phyloP scores from a whole-genome alignment of 35 echinoderm and acorn worm genomes.

The Anneissia japonica region DNA sequence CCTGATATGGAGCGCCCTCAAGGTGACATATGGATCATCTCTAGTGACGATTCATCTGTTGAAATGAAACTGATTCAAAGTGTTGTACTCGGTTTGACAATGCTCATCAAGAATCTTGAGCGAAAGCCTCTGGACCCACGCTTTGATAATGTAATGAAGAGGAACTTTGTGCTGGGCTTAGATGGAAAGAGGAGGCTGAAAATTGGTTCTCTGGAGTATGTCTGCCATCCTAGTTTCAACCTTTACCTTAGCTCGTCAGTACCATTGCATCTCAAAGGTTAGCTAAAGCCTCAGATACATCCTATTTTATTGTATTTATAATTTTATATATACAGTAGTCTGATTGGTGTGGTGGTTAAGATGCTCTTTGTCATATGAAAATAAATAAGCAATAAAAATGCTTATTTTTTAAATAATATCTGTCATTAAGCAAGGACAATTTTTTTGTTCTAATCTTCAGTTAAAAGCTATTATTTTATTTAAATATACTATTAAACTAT shows the following conservation, averaged over 20 bases:
- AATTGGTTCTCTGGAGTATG: constrained; percentile 68
- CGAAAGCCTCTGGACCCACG: constrained; percentile 31
- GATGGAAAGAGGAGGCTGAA: constrained; percentile 49
- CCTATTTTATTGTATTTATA: no score
- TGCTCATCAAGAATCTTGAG: constrained; percentile 81
- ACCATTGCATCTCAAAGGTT: constrained; percentile 70
- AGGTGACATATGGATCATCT: constrained; percentile 53
- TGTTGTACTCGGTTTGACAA: constrained; percentile 52
- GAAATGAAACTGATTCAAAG: constrained; percentile 61
- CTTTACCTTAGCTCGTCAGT: constrained; percentile 74
- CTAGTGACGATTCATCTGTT: constrained; percentile 64
- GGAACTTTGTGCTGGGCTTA: constrained; percentile 54
- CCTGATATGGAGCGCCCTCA: constrained; percentile 14
- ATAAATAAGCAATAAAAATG: no score
- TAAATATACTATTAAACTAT: no score
- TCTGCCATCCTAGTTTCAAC: constrained; percentile 57
- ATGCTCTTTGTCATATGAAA: no score
- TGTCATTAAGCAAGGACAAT: no score
- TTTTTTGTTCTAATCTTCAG: no score
- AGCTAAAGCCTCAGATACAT: no score
- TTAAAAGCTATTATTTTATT: no score
- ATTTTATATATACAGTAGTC: no score
- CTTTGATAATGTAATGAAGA: constrained; percentile 49
- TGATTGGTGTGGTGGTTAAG: no score
- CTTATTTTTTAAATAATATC: no score